phyloP scores from a whole-genome alignment of 2,888 invertebrate species.

The Dorcus parallelipipedus region DNA sequence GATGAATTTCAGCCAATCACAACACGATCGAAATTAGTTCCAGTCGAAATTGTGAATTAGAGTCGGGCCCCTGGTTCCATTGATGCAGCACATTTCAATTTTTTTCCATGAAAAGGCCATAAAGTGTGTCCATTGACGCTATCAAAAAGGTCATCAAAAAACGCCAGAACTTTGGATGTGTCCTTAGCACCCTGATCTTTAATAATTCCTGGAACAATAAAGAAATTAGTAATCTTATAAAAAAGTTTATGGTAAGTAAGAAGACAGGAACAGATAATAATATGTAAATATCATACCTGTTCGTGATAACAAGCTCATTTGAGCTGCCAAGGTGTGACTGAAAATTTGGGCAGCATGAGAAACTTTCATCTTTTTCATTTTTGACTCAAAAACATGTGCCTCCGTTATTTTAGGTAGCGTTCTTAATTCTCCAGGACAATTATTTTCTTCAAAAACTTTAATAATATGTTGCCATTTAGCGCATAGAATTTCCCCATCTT shows the following conservation, averaged over 20 bases:
- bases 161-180: not conserved
- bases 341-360: not conserved
- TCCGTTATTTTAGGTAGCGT: not conserved
- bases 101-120: not conserved
- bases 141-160: not conserved
- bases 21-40: too few species aligned
- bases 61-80: not conserved
- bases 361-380: conserved; percentile 1
- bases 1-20: too few species aligned
- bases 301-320: not conserved
- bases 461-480: not conserved
- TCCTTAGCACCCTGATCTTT: not conserved
- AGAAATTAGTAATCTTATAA: too few species aligned
- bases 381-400: not conserved
- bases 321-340: not conserved
- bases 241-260: too few species aligned
- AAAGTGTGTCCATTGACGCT: not conserved
- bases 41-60: too few species aligned
- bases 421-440: not conserved
- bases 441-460: not conserved
- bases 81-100: not conserved
- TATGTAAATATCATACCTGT: not conserved
- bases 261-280: too few species aligned
- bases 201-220: not conserved
- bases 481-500: not conserved